Percentiles rank a stretch among this genome's conserved stretches.
Conservation (phyloP, 2,113 vertebrate species). For the Osmerus mordax region DNA sequence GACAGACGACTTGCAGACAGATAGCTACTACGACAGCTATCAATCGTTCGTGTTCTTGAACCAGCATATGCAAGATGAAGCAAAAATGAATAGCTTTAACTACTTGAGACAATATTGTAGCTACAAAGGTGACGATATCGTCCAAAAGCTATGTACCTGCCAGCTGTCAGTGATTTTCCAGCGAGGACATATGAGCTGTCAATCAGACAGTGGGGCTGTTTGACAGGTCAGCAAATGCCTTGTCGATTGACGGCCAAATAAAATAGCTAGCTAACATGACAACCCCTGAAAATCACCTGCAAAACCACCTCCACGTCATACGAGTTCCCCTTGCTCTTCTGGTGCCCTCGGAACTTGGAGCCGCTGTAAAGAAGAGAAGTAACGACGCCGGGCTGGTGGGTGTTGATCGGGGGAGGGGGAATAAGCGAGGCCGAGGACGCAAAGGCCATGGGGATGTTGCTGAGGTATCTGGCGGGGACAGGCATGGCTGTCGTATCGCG, state of each 20-base stretch:
- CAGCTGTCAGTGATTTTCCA: conserved; percentile 29
- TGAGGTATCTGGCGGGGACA: conserved; percentile 84
- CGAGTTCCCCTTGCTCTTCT: conserved; percentile 97
- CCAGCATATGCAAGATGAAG: no score
- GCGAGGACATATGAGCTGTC: conserved; percentile 43
- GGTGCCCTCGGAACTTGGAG: conserved; percentile 93
- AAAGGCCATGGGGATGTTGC: conserved; percentile 75
- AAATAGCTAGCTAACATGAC: conserved; percentile 3
- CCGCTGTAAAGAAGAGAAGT: conserved; percentile 95
- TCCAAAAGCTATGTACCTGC: neutral
- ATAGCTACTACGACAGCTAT: no score
- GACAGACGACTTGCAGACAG: no score
- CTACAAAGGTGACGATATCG: neutral
- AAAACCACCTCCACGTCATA: conserved; percentile 98
- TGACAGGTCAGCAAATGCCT: conserved; percentile 58
- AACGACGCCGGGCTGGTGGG: conserved; percentile 90
- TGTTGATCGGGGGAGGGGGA: conserved; percentile 95
- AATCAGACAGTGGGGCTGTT: conserved; percentile 48
- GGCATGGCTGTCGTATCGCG: conserved; percentile 82
- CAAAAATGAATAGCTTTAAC: no score
- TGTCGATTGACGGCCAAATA: conserved; percentile 33
- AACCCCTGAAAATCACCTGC: conserved; percentile 75
- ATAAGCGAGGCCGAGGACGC: conserved; percentile 84
- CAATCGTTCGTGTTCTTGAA: no score
- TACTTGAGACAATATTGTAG: no score